phyloP scores from a whole-genome alignment of 2,797 vertebrate species.

The Knipowitschia caucasica region DNA sequence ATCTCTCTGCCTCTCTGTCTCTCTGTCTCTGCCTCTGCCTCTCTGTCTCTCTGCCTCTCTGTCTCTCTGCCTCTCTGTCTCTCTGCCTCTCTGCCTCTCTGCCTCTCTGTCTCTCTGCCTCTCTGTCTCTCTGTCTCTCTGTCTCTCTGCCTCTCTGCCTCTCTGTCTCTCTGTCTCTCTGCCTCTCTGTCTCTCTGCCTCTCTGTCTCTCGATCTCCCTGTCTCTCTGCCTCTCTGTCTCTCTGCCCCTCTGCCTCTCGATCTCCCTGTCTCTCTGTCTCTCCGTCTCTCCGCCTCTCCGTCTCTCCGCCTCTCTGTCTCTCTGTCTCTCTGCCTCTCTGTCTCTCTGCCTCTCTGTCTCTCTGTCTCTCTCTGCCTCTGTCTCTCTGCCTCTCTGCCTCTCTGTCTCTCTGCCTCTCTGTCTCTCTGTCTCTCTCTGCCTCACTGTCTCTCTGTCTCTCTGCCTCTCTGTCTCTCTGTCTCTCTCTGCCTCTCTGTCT shows the following conservation, averaged over 20 bases:
- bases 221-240: conserved; percentile 61
- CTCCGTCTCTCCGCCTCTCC: conserved; percentile 15
- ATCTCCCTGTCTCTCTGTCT: conserved; percentile 51
- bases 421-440: conserved; percentile 39
- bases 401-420: conserved; percentile 48
- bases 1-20: conserved; percentile 35
- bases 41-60: conserved; percentile 50
- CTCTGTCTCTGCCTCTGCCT: conserved; percentile 48
- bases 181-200: conserved; percentile 24
- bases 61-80: conserved; percentile 49
- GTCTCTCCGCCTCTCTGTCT: conserved; percentile 46
- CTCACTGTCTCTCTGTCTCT: conserved; percentile 24
- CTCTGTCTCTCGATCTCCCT: conserved; percentile 52
- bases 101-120: conserved; percentile 39
- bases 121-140: conserved; percentile 31
- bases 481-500: conserved; percentile 61
- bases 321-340: conserved; percentile 62
- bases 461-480: conserved; percentile 50
- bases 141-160: conserved; percentile 54
- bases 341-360: conserved; percentile 24
- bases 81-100: conserved; percentile 48
- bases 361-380: conserved; percentile 48
- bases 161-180: conserved; percentile 59
- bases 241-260: conserved; percentile 23
- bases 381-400: conserved; percentile 35